Base-by-base conservation (phyloP, 2,797 vertebrate genomes). In the Xenops minutus region DNA sequence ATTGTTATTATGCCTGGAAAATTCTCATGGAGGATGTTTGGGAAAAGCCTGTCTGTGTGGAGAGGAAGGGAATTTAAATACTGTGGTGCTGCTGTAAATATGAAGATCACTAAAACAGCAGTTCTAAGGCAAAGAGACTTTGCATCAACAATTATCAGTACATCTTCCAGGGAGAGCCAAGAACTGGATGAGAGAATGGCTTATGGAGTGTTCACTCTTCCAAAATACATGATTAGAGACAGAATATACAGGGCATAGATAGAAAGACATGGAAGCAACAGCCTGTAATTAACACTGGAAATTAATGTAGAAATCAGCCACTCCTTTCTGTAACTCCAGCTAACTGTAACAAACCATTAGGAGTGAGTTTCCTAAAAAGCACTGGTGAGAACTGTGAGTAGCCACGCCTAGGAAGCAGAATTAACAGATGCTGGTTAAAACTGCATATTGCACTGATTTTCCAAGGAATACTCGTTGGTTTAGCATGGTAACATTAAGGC, bases 381-480 rank as follows among this genome's bases (percentile, higher is more conserved):
- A 58, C 15, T 36, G 81, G 78, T 51, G 41, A 67, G 74, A 73
- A 68, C 55, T 82, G 29, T 18, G 34, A 64, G 86, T 27, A 86
- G 59, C 84, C 78, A 72, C 62, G 4, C 29, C 77, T 32, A 95
- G 80, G 80, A 92, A 87, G 95, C 97, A 96, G 91, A 97, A 95
- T 95, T 95, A 97, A 97, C 82, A 91, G 73, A 81, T 93, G 96
- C 86, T 95, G 93, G 61, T 96, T 96, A 93, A 93, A 93, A 74
- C 5, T 75, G 80, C 63, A 9, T 7, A 54, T 66, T 51, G 63
- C 71, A 76, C 24, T 7, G 2, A 4, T 96, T 96, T 97, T 88
- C 87, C 88, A 84, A 88, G 89, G 95, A 87, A 83, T 68, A 88
- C 64, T 27, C 88, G 76, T 16, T 78, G 96, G 89, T 93, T 97